Evolutionary conservation across 2,888 invertebrate genomes (phyloP).

Genomic region (Autographa gamma): DNA sequence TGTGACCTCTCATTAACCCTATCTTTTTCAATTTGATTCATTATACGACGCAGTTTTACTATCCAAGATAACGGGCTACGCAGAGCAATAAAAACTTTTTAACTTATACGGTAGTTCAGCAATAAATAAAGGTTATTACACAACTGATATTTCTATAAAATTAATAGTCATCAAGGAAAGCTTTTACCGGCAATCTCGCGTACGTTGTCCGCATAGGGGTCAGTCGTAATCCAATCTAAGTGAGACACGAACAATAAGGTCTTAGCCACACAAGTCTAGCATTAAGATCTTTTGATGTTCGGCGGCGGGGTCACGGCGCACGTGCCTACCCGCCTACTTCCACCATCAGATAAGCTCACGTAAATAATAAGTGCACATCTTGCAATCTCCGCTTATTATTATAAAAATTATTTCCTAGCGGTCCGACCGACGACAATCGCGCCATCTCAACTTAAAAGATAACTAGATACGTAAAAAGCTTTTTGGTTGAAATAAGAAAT

Average conservation of each 20-base stretch:
- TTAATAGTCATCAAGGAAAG: conserved; percentile 28
- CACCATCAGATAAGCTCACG: conserved; percentile 66
- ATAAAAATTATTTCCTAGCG: conserved; percentile 57
- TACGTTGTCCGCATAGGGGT: conserved; percentile 38
- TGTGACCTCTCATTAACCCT: conserved; percentile 26
- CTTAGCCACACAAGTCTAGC: conserved; percentile 59
- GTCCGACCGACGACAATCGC: conserved; percentile 42
- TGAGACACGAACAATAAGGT: conserved; percentile 62
- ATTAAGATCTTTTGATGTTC: conserved; percentile 67
- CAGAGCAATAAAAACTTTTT: conserved; percentile 18
- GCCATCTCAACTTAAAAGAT: conserved; percentile 36
- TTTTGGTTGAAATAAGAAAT: conserved; percentile 36
- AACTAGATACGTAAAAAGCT: conserved; percentile 38
- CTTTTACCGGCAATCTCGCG: conserved; percentile 31
- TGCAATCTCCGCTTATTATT: conserved; percentile 60
- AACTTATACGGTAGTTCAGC: conserved; percentile 15
- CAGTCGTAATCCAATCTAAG: conserved; percentile 60
- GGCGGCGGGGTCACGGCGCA: conserved; percentile 71
- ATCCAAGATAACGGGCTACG: conserved; percentile 17
- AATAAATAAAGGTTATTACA: conserved; percentile 9
- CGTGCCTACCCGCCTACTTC: conserved; percentile 70
- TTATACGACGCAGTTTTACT: conserved; percentile 37
- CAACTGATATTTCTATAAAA: conserved; percentile 35
- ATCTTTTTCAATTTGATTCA: conserved; percentile 21
- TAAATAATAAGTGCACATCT: conserved; percentile 67